Evolutionary conservation across 2,888 invertebrate genomes (phyloP), one percentile per base, ranked within the genome.

Genomic region (Ditylenchus weischeri): DNA sequence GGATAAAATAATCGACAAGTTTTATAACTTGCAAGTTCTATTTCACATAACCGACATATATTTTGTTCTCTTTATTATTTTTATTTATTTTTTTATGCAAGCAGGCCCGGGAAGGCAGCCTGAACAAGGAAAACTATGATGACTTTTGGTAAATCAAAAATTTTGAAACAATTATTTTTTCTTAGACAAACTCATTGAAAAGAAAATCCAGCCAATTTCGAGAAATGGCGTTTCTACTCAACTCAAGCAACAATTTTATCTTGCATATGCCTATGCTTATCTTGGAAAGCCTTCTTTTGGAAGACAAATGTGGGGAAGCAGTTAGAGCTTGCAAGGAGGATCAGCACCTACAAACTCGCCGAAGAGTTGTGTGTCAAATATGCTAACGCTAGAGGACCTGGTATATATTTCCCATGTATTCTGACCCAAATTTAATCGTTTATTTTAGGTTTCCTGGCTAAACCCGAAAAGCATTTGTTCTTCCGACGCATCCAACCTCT

Each of bases 231-330:
- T 61, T 86, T 86, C 73, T 88, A 88, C 80, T 35, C 86, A 87
- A 75, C 80, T 89, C 54, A 88, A 88, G 80, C 83, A 85, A 62
- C 84, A 85, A 49, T 88, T 88, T 79, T 89, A 89, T 79, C 83
- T 85, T 66, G 86, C 88, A 29, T 88, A 88, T 82, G 88, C 88
- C 6, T 88, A 87, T 76, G 87, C 87, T 78, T 88, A 87, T 78
- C 85, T 87, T 73, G 88, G 88, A 88, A 75, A 72, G 58, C 13
- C 64, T 73, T 18, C 64, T 73, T 3, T 83, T 86, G 7, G 86
- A 87, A 78, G 88, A 88, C 78, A 88, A 88, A 78, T 88, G 88
- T 82, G 88, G 88, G 13, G 88, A 88, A 72, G 88, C 88, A 6
- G 87, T 88, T 66, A 83, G 86, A 75, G 86, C 88, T 47, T 83